Percentiles rank a stretch among this genome's conserved stretches.
Conservation (phyloP, 2,113 vertebrate genomes). For the Ammodytes marinus region DNA sequence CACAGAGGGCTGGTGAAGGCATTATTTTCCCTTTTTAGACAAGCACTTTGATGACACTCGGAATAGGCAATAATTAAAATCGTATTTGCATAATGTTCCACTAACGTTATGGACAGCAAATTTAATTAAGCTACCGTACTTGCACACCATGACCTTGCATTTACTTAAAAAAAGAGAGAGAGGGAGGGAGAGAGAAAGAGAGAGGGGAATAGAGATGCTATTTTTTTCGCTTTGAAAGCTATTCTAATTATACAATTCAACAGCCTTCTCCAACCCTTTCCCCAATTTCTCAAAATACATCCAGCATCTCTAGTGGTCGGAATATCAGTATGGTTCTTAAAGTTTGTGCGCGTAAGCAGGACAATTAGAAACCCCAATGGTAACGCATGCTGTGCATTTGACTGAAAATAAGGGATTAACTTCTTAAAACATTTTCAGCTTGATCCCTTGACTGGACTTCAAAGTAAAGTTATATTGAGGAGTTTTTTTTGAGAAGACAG, state of each 20-base stretch:
- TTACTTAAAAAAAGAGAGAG: slow-evolving; percentile 29
- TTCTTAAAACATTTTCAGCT: slow-evolving; percentile 68
- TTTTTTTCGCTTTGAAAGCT: slow-evolving; percentile 62
- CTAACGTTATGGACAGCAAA: slow-evolving; percentile 79
- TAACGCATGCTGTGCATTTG: slow-evolving; percentile 71
- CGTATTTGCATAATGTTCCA: slow-evolving; percentile 81
- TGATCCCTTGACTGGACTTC: slow-evolving; percentile 78
- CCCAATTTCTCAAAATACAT: slow-evolving; percentile 18
- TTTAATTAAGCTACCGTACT: slow-evolving; percentile 79
- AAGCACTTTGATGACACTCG: slow-evolving; percentile 73
- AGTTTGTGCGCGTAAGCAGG: slow-evolving; percentile 65
- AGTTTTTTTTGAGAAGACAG: slow-evolving; percentile 3
- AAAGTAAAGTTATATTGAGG: slow-evolving; percentile 68
- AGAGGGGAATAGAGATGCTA: slow-evolving; percentile 12
- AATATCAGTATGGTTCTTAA: slow-evolving; percentile 51
- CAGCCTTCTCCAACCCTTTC: slow-evolving; percentile 41
- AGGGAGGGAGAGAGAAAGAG: too few relatives aligned
- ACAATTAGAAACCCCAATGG: slow-evolving; percentile 78
- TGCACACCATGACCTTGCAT: slow-evolving; percentile 70
- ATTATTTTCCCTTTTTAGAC: slow-evolving; percentile 61
- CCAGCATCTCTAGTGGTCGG: slow-evolving; percentile 54
- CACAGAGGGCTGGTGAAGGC: slow-evolving; percentile 41
- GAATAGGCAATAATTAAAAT: slow-evolving; percentile 80
- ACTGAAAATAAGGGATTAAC: slow-evolving; percentile 73
- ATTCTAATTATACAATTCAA: slow-evolving; percentile 74